A percentile compares a stretch with the other conserved stretches of the same genome.
Evolutionary conservation across 1,140 invertebrate species (phyloP).

Genomic region (Papilio helenus): DNA sequence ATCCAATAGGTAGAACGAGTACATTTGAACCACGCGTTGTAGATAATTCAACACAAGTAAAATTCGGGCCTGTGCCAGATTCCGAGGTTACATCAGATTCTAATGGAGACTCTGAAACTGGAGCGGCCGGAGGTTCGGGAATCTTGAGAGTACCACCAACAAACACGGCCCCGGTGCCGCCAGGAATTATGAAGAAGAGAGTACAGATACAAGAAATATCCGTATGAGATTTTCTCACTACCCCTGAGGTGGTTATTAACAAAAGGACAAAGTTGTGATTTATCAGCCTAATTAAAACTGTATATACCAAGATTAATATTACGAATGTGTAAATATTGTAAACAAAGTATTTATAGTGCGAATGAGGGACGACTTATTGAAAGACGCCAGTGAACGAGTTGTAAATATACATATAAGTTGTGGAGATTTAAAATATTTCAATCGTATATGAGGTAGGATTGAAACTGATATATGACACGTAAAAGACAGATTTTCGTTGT

Average conservation of each 20-base stretch:
- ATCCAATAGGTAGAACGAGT: slow-evolving; percentile 71
- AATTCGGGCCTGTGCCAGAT: slow-evolving; percentile 73
- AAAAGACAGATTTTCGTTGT: slow-evolving; percentile 41
- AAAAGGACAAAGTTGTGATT: slow-evolving; percentile 77
- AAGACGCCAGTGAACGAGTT: neutral
- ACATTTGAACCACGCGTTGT: slow-evolving; percentile 78
- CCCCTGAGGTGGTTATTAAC: slow-evolving; percentile 74
- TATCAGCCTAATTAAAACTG: slow-evolving; percentile 46
- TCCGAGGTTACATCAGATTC: slow-evolving; percentile 71
- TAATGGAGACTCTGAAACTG: slow-evolving; percentile 78
- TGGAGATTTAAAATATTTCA: slow-evolving; percentile 48
- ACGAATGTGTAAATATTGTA: slow-evolving; percentile 61
- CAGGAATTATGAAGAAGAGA: slow-evolving; percentile 91
- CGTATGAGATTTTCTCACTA: slow-evolving; percentile 85
- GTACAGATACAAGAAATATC: slow-evolving; percentile 95
- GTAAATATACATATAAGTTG: slow-evolving; percentile 47
- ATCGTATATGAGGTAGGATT: slow-evolving; percentile 49
- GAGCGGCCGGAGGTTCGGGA: slow-evolving; percentile 73
- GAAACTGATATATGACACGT: slow-evolving; percentile 43
- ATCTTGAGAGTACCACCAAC: slow-evolving; percentile 83
- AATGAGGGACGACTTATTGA: slow-evolving; percentile 42
- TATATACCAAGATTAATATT: slow-evolving; percentile 52
- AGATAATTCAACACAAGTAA: slow-evolving; percentile 81
- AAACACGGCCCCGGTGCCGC: slow-evolving; percentile 88
- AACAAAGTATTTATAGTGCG: slow-evolving; percentile 43